Percentiles rank a stretch among this genome's conserved stretches.
These are phyloP conservation scores for Esox masquinongy DNA, from an alignment of 2,797 vertebrate genomes.

Conservation along the genomic window DNA sequence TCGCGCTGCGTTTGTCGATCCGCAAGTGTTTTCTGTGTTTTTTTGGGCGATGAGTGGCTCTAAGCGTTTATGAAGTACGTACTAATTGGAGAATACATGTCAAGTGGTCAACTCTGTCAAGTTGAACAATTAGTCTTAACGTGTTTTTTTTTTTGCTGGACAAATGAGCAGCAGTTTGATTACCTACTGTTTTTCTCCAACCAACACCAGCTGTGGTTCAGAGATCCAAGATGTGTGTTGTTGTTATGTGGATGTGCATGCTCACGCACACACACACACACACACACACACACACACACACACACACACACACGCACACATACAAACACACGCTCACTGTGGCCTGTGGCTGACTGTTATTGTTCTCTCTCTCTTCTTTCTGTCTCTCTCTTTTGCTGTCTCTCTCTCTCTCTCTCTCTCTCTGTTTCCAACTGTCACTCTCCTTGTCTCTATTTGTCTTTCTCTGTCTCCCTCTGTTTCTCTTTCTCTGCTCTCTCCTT, in stretches of 20 bases:
- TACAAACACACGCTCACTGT: not conserved
- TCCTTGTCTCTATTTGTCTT: not conserved
- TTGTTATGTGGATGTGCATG: too few species aligned
- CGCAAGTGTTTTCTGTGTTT: too few species aligned
- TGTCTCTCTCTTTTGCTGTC: not conserved
- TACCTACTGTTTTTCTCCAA: constrained; percentile 31
- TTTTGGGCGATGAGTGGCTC: too few species aligned
- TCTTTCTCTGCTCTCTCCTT: not conserved
- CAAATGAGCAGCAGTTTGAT: constrained; percentile 46
- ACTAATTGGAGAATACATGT: constrained; percentile 49
- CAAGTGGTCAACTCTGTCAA: constrained; percentile 42
- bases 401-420: too few species aligned
- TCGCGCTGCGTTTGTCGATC: not conserved
- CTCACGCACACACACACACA: not conserved
- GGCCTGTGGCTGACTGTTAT: not conserved
- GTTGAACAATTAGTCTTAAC: constrained; percentile 51
- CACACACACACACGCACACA: constrained; percentile 7
- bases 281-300: not conserved
- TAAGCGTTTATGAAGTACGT: not conserved
- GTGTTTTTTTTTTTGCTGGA: constrained; percentile 47
- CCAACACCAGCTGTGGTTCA: not conserved
- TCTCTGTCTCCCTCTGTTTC: not conserved
- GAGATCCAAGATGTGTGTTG: too few species aligned
- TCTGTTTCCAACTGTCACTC: not conserved
- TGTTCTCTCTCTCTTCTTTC: not conserved